Percentiles rank a stretch among this genome's conserved stretches.
These are phyloP conservation scores for Diploptera punctata DNA, from an alignment of 2,888 invertebrate genomes.

Conservation along the genomic window DNA sequence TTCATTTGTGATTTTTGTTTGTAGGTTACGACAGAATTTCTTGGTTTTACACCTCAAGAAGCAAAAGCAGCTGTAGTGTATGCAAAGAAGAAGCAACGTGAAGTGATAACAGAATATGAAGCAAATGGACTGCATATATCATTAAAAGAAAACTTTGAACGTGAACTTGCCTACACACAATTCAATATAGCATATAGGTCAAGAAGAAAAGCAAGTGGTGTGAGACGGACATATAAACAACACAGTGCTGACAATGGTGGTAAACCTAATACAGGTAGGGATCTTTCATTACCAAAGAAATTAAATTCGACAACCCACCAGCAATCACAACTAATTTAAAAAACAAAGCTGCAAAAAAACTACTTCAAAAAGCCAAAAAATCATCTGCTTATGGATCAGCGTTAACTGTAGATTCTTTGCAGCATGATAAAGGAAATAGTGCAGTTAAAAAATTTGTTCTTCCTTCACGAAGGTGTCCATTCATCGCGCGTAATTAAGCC, in stretches of 20 bases:
- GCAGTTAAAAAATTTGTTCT: conserved; percentile 68
- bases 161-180: conserved; percentile 25
- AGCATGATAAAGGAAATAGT: conserved; percentile 47
- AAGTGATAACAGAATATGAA: conserved; percentile 42
- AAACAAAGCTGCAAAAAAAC: conserved; percentile 50
- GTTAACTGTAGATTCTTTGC: conserved; percentile 50
- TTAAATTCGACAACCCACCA: conserved; percentile 2
- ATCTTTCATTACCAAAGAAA: not conserved
- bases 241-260: conserved; percentile 15
- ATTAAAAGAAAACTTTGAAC: conserved; percentile 28
- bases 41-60: conserved; percentile 52
- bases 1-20: conserved; percentile 42
- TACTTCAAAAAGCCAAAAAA: conserved; percentile 52
- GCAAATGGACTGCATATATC: conserved; percentile 32
- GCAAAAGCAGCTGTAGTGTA: conserved; percentile 40
- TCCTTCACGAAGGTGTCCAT: conserved; percentile 81
- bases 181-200: not conserved
- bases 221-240: conserved; percentile 32
- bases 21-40: conserved; percentile 53
- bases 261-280: not conserved
- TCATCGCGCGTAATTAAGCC: conserved; percentile 89
- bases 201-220: not conserved
- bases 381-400: conserved; percentile 46
- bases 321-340: conserved; percentile 20
- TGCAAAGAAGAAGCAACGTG: conserved; percentile 36